Percentiles rank a stretch among this genome's conserved stretches.
Conservation (phyloP, 2,113 vertebrate genomes). For the Candoia aspera region DNA sequence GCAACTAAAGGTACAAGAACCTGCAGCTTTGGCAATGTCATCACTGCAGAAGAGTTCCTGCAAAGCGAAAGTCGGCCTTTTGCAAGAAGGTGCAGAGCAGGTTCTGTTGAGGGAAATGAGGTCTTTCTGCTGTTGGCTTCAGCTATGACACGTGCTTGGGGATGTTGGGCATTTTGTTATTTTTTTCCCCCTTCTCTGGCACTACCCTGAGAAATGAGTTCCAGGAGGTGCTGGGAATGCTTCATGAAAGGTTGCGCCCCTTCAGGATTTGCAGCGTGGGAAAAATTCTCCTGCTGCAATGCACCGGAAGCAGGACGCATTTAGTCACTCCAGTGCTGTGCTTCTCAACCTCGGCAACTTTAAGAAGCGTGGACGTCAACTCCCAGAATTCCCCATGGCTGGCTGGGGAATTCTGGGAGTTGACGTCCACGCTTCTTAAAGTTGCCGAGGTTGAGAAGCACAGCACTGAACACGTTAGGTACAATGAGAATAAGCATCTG, state of each 20-base stretch:
- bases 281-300: conserved; percentile 36
- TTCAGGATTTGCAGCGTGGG: background rate
- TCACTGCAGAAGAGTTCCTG: background rate
- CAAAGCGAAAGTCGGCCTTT: background rate
- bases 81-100: background rate
- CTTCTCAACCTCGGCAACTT: background rate
- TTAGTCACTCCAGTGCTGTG: background rate
- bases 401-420: no score
- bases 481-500: background rate
- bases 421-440: no score
- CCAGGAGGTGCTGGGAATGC: accelerated
- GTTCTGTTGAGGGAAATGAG: background rate
- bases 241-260: background rate
- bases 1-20: background rate
- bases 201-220: background rate
- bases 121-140: background rate
- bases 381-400: no score
- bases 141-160: background rate
- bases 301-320: conserved; percentile 39
- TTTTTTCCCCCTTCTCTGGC: background rate
- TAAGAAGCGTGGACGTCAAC: background rate
- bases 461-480: background rate
- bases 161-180: background rate
- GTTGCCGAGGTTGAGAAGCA: no score
- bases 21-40: background rate